Conservation (phyloP, 2,888 invertebrate species). For the Orthosia gracilis region DNA sequence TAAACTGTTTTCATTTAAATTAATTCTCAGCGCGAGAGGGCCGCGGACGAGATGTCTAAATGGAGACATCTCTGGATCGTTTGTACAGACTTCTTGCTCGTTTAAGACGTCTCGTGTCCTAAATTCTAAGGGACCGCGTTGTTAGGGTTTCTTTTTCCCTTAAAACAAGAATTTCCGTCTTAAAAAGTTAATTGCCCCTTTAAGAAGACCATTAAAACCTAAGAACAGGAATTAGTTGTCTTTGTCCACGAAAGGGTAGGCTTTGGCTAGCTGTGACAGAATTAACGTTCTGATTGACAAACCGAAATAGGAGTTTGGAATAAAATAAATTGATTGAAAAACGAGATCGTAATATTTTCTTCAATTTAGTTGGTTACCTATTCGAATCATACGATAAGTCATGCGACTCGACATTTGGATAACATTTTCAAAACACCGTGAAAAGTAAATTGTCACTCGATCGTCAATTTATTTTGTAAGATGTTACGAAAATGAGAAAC, state of each 20-base stretch:
- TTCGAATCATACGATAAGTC: conserved; percentile 26
- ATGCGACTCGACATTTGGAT: conserved; percentile 29
- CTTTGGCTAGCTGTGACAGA: conserved; percentile 22
- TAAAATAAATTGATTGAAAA: conserved; percentile 22
- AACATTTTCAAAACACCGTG: conserved; percentile 51
- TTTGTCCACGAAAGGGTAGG: conserved; percentile 59
- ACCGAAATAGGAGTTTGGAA: conserved; percentile 6
- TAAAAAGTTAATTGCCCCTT: conserved; percentile 73
- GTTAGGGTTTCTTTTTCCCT: conserved; percentile 68
- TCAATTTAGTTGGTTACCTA: conserved; percentile 25
- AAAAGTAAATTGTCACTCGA: conserved; percentile 59
- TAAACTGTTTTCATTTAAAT: conserved; percentile 90
- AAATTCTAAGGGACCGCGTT: conserved; percentile 67
- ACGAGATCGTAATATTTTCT: conserved; percentile 26
- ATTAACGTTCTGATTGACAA: conserved; percentile 28
- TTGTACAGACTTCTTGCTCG: conserved; percentile 76
- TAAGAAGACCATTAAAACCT: conserved; percentile 65
- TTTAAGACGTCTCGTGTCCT: conserved; percentile 72
- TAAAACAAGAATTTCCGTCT: conserved; percentile 68
- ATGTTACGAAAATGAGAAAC: conserved; percentile 61
- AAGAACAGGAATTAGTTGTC: conserved; percentile 67
- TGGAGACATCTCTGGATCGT: conserved; percentile 79
- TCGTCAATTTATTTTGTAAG: conserved; percentile 65
- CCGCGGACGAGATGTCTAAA: conserved; percentile 77
- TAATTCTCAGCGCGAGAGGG: conserved; percentile 81